These are phyloP conservation scores for Diaprepes abbreviatus DNA, from an alignment of 2,888 invertebrate species.

Conservation along the genomic window DNA sequence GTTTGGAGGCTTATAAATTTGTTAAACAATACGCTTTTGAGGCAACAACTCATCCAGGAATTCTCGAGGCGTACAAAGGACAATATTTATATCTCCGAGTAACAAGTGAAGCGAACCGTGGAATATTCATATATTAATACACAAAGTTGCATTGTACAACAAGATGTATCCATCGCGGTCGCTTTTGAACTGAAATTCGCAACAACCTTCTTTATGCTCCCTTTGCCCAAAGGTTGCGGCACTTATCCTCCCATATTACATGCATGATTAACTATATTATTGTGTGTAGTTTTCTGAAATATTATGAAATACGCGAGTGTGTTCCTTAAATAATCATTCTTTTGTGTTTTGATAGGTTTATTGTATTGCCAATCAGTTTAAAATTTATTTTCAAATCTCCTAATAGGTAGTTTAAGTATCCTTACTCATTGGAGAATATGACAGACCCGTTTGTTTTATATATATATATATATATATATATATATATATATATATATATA, in stretches of 20 bases:
- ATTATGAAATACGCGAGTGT: constrained; percentile 55
- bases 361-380: constrained; percentile 23
- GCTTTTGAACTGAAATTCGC: constrained; percentile 62
- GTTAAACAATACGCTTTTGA: constrained; percentile 56
- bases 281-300: constrained; percentile 58
- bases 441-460: too few species aligned
- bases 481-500: too few species aligned
- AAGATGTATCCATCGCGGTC: constrained; percentile 60
- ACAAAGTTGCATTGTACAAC: constrained; percentile 64
- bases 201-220: constrained; percentile 59
- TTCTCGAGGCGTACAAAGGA: constrained; percentile 58
- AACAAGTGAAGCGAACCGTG: constrained; percentile 65
- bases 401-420: not conserved
- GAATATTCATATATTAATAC: constrained; percentile 65
- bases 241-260: constrained; percentile 61
- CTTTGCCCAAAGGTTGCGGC: constrained; percentile 54
- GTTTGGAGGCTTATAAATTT: constrained; percentile 56
- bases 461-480: too few species aligned
- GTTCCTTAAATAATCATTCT: constrained; percentile 40
- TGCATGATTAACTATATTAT: constrained; percentile 63
- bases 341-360: constrained; percentile 32
- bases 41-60: constrained; percentile 54
- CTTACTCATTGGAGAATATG: too few species aligned
- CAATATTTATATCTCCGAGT: constrained; percentile 63
- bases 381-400: constrained; percentile 15